These are phyloP conservation scores for Drepana falcataria DNA, from an alignment of 2,888 invertebrate species.

Conservation along the genomic window DNA sequence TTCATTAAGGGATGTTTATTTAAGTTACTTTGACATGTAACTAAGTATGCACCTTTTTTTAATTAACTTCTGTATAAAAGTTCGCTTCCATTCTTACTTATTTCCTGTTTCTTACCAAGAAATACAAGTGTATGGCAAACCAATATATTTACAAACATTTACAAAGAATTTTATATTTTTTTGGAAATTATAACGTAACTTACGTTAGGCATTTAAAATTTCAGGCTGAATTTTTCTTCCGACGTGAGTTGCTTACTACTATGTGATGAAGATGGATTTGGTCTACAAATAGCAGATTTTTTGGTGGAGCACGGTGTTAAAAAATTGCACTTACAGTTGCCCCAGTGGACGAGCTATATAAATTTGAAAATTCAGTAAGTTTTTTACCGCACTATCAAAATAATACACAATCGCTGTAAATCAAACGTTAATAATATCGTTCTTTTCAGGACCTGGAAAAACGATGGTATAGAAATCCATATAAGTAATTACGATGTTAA, in stretches of 20 bases:
- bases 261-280: constrained; percentile 28
- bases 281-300: constrained; percentile 32
- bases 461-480: constrained; percentile 12
- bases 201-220: background rate
- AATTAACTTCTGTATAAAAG: too few species aligned
- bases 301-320: constrained; percentile 38
- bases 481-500: constrained; percentile 9
- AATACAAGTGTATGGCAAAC: too few species aligned
- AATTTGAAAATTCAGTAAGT: constrained; percentile 25
- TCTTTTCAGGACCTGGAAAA: constrained; percentile 21
- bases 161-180: too few species aligned
- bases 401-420: too few species aligned
- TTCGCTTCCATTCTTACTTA: too few species aligned
- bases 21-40: too few species aligned
- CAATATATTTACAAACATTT: too few species aligned
- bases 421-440: background rate
- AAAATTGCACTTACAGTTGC: constrained; percentile 28
- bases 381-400: background rate
- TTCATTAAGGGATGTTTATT: too few species aligned
- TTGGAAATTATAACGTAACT: too few species aligned
- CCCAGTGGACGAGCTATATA: constrained; percentile 12
- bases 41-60: too few species aligned
- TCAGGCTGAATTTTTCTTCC: constrained; percentile 29
- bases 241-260: constrained; percentile 33
- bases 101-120: too few species aligned